Conservation (phyloP, 2,888 invertebrate species). For the Diaprepes abbreviatus region DNA sequence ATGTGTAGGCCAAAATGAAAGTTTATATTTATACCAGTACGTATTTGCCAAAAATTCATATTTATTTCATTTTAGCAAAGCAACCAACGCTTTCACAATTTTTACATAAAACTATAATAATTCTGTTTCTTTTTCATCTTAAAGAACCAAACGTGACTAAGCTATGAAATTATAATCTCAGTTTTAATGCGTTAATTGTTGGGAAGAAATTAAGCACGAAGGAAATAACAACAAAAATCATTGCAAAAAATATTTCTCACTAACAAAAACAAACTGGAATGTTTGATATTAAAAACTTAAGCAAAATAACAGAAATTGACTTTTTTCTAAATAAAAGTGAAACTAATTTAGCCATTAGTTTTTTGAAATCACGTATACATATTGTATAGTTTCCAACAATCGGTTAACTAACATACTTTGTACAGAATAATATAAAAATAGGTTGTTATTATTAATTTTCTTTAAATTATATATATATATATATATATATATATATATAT, state of each 20-base stretch:
- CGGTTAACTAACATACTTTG: too few species aligned
- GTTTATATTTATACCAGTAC: too few species aligned
- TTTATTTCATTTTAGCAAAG: too few species aligned
- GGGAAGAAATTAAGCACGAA: background rate
- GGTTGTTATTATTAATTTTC: too few species aligned
- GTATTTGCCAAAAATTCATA: too few species aligned
- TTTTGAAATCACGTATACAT: too few species aligned
- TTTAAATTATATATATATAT: too few species aligned
- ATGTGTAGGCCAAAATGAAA: too few species aligned
- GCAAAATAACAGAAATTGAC: background rate
- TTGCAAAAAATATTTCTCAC: background rate
- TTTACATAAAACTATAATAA: constrained; percentile 1
- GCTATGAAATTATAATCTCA: background rate
- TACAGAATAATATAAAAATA: too few species aligned
- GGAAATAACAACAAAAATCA: background rate
- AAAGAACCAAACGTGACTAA: background rate
- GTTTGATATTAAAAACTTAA: too few species aligned
- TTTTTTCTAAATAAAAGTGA: background rate
- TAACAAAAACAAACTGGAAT: background rate
- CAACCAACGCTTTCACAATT: constrained; percentile 13
- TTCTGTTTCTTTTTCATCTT: background rate
- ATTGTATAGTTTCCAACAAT: too few species aligned
- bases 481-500: too few species aligned
- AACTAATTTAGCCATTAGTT: background rate
- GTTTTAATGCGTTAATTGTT: background rate